Percentiles rank a stretch among this genome's conserved stretches.
Evolutionary conservation across 2,113 vertebrate genomes (phyloP).

Genomic region (Notothenia coriiceps): DNA sequence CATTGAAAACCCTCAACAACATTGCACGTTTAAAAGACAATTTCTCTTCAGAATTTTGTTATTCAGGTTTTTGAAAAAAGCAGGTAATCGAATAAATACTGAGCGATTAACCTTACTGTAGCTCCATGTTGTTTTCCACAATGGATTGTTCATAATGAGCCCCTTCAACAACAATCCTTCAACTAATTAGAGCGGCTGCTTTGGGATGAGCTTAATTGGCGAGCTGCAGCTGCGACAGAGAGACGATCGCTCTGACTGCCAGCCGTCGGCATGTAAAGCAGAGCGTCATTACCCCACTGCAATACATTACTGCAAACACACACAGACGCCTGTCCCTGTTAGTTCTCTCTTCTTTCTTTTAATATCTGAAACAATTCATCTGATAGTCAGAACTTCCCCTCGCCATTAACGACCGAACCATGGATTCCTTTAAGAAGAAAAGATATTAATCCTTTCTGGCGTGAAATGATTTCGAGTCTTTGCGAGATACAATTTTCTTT

Average conservation of each 20-base stretch:
- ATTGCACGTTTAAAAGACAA: not conserved
- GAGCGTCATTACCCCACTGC: constrained; percentile 56
- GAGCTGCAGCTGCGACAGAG: too few species aligned
- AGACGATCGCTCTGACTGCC: constrained; percentile 64
- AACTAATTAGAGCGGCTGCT: constrained; percentile 61
- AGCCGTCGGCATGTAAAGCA: constrained; percentile 60
- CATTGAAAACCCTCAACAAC: too few species aligned
- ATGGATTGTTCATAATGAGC: constrained; percentile 35
- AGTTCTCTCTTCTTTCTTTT: not conserved
- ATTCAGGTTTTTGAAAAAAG: constrained; percentile 3
- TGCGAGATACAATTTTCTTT: not conserved
- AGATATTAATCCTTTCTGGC: not conserved
- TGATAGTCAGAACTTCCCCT: constrained; percentile 13
- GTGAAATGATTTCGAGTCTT: not conserved
- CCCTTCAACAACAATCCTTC: constrained; percentile 54
- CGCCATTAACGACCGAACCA: constrained; percentile 10
- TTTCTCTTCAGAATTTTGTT: not conserved
- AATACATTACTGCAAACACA: constrained; percentile 5
- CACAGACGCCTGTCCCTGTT: constrained; percentile 23
- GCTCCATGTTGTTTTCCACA: constrained; percentile 53
- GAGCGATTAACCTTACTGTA: constrained; percentile 35
- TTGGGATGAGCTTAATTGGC: constrained; percentile 52
- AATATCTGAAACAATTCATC: constrained; percentile 2
- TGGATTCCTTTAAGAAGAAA: constrained; percentile 11
- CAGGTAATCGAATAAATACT: constrained; percentile 29